These are phyloP conservation scores for Epicampocera succincta DNA, from an alignment of 2,888 invertebrate species.

Conservation along the genomic window DNA sequence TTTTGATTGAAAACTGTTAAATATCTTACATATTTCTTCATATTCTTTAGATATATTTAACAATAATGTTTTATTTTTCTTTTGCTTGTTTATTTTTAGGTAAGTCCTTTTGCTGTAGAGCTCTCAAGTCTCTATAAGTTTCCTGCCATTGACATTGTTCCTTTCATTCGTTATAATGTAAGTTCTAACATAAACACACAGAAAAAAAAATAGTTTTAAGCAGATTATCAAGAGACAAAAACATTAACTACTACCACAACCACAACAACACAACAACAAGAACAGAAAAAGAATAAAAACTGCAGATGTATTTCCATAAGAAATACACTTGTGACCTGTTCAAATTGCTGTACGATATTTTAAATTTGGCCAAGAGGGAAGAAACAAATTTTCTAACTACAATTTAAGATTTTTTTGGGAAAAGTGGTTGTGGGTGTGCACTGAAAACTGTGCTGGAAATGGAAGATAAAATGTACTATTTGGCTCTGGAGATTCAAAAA, in stretches of 20 bases:
- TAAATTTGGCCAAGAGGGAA: background rate
- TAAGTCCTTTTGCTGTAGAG: conserved; percentile 28
- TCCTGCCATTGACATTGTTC: conserved; percentile 7
- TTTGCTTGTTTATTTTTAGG: conserved; percentile 43
- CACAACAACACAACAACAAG: background rate
- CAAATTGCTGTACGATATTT: conserved; percentile 9
- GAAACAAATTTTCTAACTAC: background rate
- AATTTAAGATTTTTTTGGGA: background rate
- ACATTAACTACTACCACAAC: background rate
- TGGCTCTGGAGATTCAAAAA: too few species aligned
- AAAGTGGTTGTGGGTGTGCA: background rate
- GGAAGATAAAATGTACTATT: too few species aligned
- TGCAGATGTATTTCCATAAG: conserved; percentile 5
- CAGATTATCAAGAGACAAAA: conserved; percentile 33
- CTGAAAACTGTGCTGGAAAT: too few species aligned
- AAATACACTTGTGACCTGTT: conserved; percentile 34
- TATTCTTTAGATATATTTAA: background rate
- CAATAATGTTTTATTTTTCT: conserved; percentile 5
- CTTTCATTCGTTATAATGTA: conserved; percentile 17
- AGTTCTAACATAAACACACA: conserved; percentile 24
- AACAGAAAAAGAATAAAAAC: conserved; percentile 1
- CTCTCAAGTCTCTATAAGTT: conserved; percentile 5
- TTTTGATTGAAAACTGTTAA: too few species aligned
- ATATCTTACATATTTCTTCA: background rate
- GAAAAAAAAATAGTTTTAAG: conserved; percentile 2